Base-by-base conservation (phyloP, 2,113 vertebrate species). In the Stercorarius parasiticus region DNA sequence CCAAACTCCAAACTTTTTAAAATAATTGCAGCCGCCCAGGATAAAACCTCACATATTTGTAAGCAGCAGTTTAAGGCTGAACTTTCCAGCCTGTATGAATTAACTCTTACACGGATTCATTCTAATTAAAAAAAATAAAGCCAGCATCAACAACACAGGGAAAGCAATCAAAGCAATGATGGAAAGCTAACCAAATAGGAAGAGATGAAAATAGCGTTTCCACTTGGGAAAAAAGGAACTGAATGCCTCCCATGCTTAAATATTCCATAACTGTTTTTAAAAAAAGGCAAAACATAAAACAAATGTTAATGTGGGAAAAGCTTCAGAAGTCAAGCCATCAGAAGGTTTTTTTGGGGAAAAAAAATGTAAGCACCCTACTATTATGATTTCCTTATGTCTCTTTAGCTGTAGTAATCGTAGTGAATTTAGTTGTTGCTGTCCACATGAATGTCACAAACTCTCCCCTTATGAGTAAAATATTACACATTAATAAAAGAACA, bases 61-160 rank as follows among this genome's bases (percentile, higher is more conserved):
- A 40, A 73, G 7, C 34, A 73, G 2, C 5, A n/a, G 10, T 50
- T 80, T 43, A 58, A 82, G 13, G 23, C 9, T 69, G 40, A 94
- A 49, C 7, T 69, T 91, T 49, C 21, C 27, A 71, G 6, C 4
- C 3, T 79, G 6, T 53, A 38, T 20, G 10, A 59, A 72, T 52
- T 74, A 77, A 3, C 3, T 77, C 4, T 62, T 56, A n/a, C 1
- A 9, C 22, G 5, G 10, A 53, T 53, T 45, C 16, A n/a, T 50
- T 45, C 4, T 56, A 66, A 69, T 26, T 7, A 11, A 34, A 73
- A 55, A 38, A 42, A 16, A n/a, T 5, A 36, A 59, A 30, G 7
- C 0, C 6, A 42, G 0, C 5, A 16, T 43, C 26, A 81, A 22
- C 13, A 88, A n/a, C 8, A 34, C 25, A 34, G 20, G 4, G 20